Evolutionary conservation across 2,888 invertebrate species (phyloP).

Genomic region (Lamellibrachia columna): DNA sequence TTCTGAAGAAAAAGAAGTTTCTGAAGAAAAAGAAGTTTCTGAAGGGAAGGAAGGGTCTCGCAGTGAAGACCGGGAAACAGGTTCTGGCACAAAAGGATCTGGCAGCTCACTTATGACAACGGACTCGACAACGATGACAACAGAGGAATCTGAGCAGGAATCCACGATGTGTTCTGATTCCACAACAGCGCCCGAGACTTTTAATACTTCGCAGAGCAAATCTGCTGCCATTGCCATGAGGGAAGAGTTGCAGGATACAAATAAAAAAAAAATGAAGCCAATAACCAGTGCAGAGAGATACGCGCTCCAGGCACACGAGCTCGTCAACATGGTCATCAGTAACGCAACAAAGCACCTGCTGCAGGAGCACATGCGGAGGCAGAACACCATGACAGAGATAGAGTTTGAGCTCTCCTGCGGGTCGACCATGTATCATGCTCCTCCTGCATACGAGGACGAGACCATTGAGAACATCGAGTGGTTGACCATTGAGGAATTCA

Average conservation of each 20-base stretch:
- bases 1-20: not conserved
- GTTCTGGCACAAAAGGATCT: not conserved
- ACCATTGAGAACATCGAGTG: conserved; percentile 60
- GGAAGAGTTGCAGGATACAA: not conserved
- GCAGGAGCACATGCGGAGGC: not conserved
- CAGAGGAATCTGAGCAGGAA: not conserved
- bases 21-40: too few species aligned
- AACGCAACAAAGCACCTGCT: conserved; percentile 37
- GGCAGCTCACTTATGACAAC: not conserved
- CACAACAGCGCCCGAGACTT: not conserved
- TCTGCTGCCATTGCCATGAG: not conserved
- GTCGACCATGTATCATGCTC: not conserved
- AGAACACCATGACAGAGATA: not conserved
- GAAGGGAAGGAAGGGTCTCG: not conserved
- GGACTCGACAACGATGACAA: not conserved
- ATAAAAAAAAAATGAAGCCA: not conserved
- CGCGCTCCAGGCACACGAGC: conserved; percentile 49
- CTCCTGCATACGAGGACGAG: not conserved
- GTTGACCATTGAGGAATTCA: conserved; percentile 61
- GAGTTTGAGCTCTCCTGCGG: not conserved
- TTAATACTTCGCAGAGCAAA: not conserved
- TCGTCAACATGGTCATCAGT: conserved; percentile 56
- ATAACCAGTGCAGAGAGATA: conserved; percentile 29
- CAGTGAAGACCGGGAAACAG: not conserved
- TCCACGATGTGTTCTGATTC: not conserved